These are phyloP conservation scores for Sylvilagus bachmani DNA, from an alignment of 2,113 vertebrate species.

Conservation along the genomic window DNA sequence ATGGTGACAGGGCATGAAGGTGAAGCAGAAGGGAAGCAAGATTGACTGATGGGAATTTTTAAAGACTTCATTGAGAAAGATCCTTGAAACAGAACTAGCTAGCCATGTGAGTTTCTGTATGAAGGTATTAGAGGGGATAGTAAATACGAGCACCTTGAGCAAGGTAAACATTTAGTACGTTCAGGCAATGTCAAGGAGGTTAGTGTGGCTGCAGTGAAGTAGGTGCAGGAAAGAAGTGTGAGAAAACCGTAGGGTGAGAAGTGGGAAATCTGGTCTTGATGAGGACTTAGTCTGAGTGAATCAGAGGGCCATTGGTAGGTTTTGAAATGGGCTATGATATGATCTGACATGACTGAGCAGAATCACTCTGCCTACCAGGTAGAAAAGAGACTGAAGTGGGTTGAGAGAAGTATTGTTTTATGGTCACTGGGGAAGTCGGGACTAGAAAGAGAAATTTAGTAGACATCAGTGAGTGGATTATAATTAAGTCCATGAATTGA, in stretches of 20 bases:
- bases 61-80: background rate
- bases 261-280: background rate
- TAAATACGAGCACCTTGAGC: background rate
- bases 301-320: background rate
- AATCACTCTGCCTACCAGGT: background rate
- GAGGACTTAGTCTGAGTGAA: background rate
- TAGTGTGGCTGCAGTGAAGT: background rate
- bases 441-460: constrained; percentile 19
- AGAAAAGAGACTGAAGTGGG: background rate
- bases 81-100: background rate
- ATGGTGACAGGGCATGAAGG: background rate
- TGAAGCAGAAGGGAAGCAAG: background rate
- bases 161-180: background rate
- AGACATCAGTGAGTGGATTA: background rate
- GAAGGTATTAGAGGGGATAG: background rate
- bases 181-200: background rate
- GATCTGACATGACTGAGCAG: background rate
- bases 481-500: background rate
- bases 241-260: background rate
- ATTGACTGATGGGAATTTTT: background rate
- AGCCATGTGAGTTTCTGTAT: background rate
- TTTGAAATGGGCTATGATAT: background rate
- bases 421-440: background rate
- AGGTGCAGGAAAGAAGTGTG: background rate
- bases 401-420: background rate